A percentile compares a stretch with the other conserved stretches of the same genome.
phyloP scores from a whole-genome alignment of 2,797 vertebrate genomes.

The Pempheris klunzingeri region DNA sequence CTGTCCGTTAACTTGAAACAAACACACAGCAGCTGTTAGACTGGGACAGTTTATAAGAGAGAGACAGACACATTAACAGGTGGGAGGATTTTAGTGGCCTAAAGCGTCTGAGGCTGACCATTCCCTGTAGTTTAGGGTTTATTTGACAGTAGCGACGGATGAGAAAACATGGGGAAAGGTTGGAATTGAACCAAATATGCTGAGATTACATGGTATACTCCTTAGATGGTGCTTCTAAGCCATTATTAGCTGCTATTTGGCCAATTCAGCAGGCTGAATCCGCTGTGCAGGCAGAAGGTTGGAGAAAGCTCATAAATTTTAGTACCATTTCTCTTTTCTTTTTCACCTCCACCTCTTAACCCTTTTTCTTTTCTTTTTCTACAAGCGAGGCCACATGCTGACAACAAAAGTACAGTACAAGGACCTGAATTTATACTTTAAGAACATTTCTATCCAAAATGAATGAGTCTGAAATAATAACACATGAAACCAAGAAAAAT shows the following conservation, averaged over 20 bases:
- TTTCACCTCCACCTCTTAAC: not conserved
- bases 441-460: not conserved
- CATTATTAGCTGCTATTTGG: not conserved
- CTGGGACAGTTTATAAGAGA: not conserved
- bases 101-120: not conserved
- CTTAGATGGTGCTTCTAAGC: not conserved
- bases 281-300: not conserved
- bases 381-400: not conserved
- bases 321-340: not conserved
- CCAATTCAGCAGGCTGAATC: constrained; percentile 2
- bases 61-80: not conserved
- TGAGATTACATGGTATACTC: not conserved
- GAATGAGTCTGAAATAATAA: no score
- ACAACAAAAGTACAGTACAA: not conserved
- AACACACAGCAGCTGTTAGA: constrained; percentile 15
- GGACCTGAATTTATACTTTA: not conserved
- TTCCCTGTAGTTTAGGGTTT: not conserved
- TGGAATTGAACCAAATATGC: not conserved
- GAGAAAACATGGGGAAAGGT: not conserved
- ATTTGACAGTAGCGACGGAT: not conserved
- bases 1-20: constrained; percentile 90
- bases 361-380: constrained; percentile 12
- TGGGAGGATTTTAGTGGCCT: not conserved
- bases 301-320: not conserved
- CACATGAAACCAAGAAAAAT: not conserved